A percentile compares a stretch with the other conserved stretches of the same genome.
These are phyloP conservation scores for Poecilia latipinna DNA, from an alignment of 2,113 vertebrate genomes.

Conservation along the genomic window DNA sequence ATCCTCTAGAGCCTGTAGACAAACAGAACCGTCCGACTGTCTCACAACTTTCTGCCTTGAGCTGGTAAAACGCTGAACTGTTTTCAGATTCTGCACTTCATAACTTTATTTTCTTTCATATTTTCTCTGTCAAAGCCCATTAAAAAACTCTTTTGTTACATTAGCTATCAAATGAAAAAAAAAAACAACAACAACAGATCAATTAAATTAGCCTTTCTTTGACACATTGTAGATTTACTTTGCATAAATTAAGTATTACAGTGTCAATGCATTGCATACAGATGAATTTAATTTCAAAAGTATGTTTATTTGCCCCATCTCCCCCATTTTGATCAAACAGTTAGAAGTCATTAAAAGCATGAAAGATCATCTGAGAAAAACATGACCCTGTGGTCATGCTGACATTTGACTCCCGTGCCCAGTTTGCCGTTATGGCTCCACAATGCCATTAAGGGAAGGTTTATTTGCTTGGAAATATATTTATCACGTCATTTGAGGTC, in stretches of 20 bases:
- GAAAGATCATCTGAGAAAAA: constrained; percentile 19
- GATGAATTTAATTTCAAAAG: neutral
- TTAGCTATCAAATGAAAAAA: neutral
- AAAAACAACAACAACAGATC: neutral
- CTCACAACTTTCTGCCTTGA: neutral
- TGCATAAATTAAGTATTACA: neutral
- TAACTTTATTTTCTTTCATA: neutral
- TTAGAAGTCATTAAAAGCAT: constrained; percentile 3
- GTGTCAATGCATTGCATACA: neutral
- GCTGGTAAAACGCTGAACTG: neutral
- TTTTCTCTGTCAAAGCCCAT: neutral
- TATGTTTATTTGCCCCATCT: neutral
- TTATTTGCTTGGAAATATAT: constrained; percentile 62
- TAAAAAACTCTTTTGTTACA: neutral
- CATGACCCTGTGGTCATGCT: constrained; percentile 20
- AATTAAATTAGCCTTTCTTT: neutral
- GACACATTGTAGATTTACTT: neutral
- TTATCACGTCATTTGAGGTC: constrained; percentile 57
- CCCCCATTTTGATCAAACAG: neutral
- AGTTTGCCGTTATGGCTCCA: constrained; percentile 36
- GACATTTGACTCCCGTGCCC: constrained; percentile 54
- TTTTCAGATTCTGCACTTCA: neutral
- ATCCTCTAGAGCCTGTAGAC: too few relatives aligned
- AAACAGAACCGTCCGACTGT: neutral
- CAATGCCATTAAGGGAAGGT: constrained; percentile 52